These are phyloP conservation scores for Tetrax tetrax DNA, from an alignment of 2,113 vertebrate species.

Conservation along the genomic window DNA sequence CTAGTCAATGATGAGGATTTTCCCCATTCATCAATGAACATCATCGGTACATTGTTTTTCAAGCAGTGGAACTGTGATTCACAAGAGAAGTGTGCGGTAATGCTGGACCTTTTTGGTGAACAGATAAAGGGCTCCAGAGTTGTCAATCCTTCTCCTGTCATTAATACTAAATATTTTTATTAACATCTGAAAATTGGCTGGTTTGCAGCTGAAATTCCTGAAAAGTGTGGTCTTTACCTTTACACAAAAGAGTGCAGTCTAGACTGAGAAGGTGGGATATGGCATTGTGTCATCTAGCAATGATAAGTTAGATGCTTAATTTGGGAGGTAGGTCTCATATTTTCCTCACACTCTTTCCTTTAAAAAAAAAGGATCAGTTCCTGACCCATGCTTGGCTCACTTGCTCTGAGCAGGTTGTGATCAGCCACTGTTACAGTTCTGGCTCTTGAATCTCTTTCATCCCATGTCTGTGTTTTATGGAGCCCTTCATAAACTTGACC, in stretches of 20 bases:
- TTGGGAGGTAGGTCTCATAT: not conserved
- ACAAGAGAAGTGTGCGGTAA: not conserved
- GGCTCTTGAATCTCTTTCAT: not conserved
- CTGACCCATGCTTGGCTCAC: not conserved
- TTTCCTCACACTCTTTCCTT: not conserved
- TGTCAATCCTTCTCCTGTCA: not conserved
- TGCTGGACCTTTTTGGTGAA: not conserved
- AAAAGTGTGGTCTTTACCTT: not conserved
- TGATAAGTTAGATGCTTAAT: not conserved
- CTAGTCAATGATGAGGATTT: not conserved
- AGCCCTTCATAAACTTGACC: not conserved
- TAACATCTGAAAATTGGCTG: not conserved
- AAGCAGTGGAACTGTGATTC: not conserved
- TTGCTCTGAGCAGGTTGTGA: not conserved
- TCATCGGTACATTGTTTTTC: not conserved
- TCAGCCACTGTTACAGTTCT: fast-evolving
- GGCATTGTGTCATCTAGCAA: not conserved
- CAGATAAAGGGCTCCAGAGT: not conserved
- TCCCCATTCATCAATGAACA: not conserved
- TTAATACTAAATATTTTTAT: not conserved
- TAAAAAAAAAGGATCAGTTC: not conserved
- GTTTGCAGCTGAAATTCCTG: not conserved
- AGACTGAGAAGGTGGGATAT: not conserved
- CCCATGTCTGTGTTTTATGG: not conserved
- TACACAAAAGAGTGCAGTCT: not conserved